Conservation (phyloP, 2,888 invertebrate species). For the Atrina japonica region DNA sequence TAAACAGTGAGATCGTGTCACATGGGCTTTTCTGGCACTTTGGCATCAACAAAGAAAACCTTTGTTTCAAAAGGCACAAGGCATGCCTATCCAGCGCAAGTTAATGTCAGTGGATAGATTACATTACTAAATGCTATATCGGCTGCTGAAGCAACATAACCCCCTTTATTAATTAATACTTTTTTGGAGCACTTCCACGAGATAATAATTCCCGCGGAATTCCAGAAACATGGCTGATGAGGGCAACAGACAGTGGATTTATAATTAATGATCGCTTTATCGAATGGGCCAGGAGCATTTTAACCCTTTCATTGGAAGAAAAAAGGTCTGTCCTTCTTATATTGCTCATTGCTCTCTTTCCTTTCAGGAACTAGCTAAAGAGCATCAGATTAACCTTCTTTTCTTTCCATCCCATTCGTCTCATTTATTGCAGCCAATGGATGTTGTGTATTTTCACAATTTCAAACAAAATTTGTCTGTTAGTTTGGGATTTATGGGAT, state of each 20-base stretch:
- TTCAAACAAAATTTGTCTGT: background rate
- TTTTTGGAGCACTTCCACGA: background rate
- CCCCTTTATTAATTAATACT: background rate
- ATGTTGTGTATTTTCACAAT: conserved; percentile 11
- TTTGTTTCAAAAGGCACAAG: background rate
- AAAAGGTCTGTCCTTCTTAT: too few species aligned
- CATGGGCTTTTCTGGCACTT: background rate
- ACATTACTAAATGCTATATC: background rate
- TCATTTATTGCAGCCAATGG: background rate
- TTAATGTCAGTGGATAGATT: background rate
- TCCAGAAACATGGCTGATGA: conserved; percentile 3
- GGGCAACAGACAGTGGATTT: background rate
- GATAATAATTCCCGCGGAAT: background rate
- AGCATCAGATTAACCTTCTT: too few species aligned
- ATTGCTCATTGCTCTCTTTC: too few species aligned
- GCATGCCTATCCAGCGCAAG: background rate
- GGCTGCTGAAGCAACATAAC: background rate
- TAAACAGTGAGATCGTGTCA: too few species aligned
- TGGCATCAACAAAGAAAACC: background rate
- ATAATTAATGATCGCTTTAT: too few species aligned
- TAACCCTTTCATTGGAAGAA: too few species aligned
- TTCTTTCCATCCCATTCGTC: background rate
- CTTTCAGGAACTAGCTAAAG: too few species aligned
- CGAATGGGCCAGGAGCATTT: too few species aligned
- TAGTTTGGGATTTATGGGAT: background rate